Evolutionary conservation across 2,113 vertebrate genomes (phyloP).

Genomic region (Eulemur rufifrons): DNA sequence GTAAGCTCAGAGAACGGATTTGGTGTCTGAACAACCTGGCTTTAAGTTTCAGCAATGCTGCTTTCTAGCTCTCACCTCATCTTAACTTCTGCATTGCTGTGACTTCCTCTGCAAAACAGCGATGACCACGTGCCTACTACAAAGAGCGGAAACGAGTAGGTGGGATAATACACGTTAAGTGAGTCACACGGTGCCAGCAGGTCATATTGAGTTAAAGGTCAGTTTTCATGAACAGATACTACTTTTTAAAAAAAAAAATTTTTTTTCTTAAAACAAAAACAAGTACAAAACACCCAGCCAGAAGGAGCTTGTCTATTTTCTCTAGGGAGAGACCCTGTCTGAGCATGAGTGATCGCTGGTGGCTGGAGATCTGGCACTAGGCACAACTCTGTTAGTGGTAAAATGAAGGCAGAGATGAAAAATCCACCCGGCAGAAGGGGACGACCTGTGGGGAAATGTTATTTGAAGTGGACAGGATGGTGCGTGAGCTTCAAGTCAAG

Average conservation of each 20-base stretch:
- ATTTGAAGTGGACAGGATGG: not conserved
- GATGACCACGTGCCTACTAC: not conserved
- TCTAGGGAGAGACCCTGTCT: not conserved
- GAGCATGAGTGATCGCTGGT: not conserved
- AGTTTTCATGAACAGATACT: not conserved
- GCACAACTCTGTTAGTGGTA: not conserved
- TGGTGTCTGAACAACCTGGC: not conserved
- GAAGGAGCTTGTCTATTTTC: not conserved
- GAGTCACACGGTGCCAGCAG: not conserved
- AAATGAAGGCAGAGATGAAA: not conserved
- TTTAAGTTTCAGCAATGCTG: not conserved
- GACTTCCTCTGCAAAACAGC: not conserved
- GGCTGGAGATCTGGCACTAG: not conserved
- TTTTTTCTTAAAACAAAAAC: conserved; percentile 27
- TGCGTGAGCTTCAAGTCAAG: not conserved
- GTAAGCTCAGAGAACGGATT: not conserved
- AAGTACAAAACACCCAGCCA: not conserved
- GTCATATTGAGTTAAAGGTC: not conserved
- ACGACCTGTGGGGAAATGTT: not conserved
- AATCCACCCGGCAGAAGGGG: not conserved
- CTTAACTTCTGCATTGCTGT: not conserved
- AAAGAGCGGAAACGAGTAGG: not conserved
- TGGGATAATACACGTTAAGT: not conserved
- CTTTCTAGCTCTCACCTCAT: not conserved
- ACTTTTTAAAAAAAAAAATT: not conserved